These are phyloP conservation scores for Rattus rattus DNA, from an alignment of 2,113 vertebrate species.

Conservation along the genomic window DNA sequence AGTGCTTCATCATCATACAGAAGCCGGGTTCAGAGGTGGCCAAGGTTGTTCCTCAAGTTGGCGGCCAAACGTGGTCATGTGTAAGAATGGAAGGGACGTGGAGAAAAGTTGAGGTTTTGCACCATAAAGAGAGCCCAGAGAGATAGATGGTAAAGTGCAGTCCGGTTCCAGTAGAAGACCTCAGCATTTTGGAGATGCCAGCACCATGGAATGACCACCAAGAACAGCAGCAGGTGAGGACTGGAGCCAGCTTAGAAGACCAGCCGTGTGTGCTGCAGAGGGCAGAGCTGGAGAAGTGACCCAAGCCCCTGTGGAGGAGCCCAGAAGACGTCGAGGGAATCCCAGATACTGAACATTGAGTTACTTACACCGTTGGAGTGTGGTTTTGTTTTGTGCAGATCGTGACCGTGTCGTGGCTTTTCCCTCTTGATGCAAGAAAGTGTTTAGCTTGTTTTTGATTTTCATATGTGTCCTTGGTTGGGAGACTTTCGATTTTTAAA, in stretches of 20 bases:
- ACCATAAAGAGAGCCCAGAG: background rate
- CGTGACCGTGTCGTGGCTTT: background rate
- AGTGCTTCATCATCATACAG: background rate
- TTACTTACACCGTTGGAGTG: background rate
- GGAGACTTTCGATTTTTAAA: background rate
- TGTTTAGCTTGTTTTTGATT: background rate
- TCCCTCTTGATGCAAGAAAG: background rate
- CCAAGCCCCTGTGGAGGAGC: background rate
- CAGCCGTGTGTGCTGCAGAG: background rate
- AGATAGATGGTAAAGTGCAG: background rate
- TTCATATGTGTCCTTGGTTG: background rate
- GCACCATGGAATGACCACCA: background rate
- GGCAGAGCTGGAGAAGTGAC: background rate
- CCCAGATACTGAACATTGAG: background rate
- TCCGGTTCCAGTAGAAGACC: background rate
- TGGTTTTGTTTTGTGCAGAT: background rate
- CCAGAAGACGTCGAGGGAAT: background rate
- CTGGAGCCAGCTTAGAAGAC: background rate
- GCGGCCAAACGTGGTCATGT: background rate
- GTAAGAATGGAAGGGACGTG: background rate
- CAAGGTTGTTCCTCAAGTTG: background rate
- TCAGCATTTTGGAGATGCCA: background rate
- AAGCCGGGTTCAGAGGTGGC: background rate
- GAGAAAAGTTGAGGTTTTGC: background rate
- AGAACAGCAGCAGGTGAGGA: background rate